Evolutionary conservation across 2,113 vertebrate genomes (phyloP), one percentile per base, ranked within the genome.

Genomic region (Lepisosteus oculatus): DNA sequence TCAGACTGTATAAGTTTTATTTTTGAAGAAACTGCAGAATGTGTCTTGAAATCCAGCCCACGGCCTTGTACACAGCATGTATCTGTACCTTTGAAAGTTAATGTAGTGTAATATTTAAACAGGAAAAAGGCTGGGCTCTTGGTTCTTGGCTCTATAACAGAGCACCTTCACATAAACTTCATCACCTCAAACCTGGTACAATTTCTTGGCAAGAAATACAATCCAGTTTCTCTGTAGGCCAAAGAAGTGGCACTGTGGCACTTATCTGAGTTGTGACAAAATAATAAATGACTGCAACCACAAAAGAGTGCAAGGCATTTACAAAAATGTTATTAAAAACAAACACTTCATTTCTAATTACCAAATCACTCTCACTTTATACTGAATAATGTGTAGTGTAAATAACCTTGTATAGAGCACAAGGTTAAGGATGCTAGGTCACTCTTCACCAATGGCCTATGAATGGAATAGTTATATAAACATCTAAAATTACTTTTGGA

Each of bases 241-340:
- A 8, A 15, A 70, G 59, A 59, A 15, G 4, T 62, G 17, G 51
- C 8, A 63, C 6, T 11, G 6, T 8, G 13, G 6, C 11, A 12
- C 42, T 63, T 55, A 63, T 71, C 43, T 15, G 5, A 14, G 4
- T 3, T 29, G 15, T 55, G 68, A 71, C 65, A 51, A 42, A 44
- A 69, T 55, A 13, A 5, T 3, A 70, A 57, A 41, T 51, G 29
- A 8, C 55, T 42, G 8, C 55, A 61, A 13, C 43, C 44, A 63
- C 43, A 76, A 68, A 73, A 76, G 66, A 65, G 43, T 66, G 61
- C 61, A 12, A 4, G 2, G 45, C 54, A 73, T 67, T 65, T 45
- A 14, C 15, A 51, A 44, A 29, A 61, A 45, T 41, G 64, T 64
- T 59, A 73, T 76, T 72, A 70, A 76, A 72, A 65, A 69, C 54